These are phyloP conservation scores for Nomada ferruginata DNA, from an alignment of 2,888 invertebrate genomes.

Conservation along the genomic window DNA sequence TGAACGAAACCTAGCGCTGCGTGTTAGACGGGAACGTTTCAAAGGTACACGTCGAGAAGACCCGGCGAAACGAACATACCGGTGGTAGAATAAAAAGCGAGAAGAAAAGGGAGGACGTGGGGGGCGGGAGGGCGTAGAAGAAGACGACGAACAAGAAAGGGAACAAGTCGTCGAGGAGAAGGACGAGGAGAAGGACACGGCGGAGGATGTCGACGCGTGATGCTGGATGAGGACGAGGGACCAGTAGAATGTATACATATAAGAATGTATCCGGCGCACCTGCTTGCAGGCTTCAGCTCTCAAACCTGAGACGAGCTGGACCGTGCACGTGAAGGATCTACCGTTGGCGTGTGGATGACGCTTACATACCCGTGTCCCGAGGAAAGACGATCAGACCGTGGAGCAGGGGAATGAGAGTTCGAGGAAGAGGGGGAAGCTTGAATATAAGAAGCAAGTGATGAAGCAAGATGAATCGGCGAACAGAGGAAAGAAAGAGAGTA, in stretches of 20 bases:
- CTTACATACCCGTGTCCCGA: constrained; percentile 8
- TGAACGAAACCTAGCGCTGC: constrained; percentile 8
- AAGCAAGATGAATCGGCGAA: constrained; percentile 6
- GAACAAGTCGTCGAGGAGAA: constrained; percentile 40
- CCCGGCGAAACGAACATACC: constrained; percentile 34
- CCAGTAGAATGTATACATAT: constrained; percentile 54
- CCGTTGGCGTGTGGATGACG: constrained; percentile 56
- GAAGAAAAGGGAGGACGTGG: background rate
- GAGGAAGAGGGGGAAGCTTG: background rate
- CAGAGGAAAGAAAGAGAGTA: background rate
- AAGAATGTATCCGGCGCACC: constrained; percentile 68
- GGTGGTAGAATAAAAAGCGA: constrained; percentile 26
- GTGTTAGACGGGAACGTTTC: constrained; percentile 6
- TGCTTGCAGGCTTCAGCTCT: constrained; percentile 61
- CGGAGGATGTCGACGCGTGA: constrained; percentile 61
- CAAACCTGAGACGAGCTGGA: constrained; percentile 50
- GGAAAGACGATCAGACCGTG: constrained; percentile 15
- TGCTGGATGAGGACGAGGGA: constrained; percentile 64
- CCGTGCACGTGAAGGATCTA: constrained; percentile 40
- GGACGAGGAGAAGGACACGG: constrained; percentile 49
- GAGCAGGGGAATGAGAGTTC: background rate
- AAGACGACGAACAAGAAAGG: constrained; percentile 19
- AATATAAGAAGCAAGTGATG: background rate
- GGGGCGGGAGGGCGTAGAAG: background rate
- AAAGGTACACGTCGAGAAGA: background rate